These are phyloP conservation scores for Sminthurinus aureus DNA, from an alignment of 2,888 invertebrate genomes.

Conservation along the genomic window DNA sequence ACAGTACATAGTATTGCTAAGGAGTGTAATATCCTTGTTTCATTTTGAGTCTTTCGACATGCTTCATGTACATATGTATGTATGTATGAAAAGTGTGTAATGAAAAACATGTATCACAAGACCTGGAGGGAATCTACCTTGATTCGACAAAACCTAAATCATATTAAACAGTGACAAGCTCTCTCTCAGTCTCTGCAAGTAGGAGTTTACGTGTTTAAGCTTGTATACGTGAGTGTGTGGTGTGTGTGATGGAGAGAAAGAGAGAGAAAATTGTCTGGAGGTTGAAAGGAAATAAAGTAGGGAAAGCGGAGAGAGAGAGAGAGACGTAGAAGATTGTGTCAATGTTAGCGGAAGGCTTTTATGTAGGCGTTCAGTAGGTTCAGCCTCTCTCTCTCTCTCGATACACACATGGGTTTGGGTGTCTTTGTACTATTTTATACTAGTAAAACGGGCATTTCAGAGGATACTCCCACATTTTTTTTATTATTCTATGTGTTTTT, in stretches of 20 bases:
- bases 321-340: conserved; percentile 19
- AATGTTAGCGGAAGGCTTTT: conserved; percentile 10
- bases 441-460: neutral
- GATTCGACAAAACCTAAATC: conserved; percentile 5
- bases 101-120: conserved; percentile 1
- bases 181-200: neutral
- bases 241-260: neutral
- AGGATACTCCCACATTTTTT: conserved; percentile 2
- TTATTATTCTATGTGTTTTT: neutral
- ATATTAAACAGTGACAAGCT: conserved; percentile 9
- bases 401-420: neutral
- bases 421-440: neutral
- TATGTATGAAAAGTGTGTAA: conserved; percentile 66
- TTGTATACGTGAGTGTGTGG: neutral
- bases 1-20: too few relatives aligned
- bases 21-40: neutral
- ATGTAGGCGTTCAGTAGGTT: conserved; percentile 1
- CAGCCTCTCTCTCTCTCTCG: neutral
- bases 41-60: neutral
- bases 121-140: neutral
- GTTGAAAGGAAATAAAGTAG: conserved; percentile 12
- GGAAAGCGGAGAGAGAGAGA: neutral
- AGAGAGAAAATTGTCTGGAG: neutral
- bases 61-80: conserved; percentile 77
- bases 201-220: neutral